These are phyloP conservation scores for Podarcis lilfordi DNA, from an alignment of 2,797 vertebrate genomes.

Conservation along the genomic window DNA sequence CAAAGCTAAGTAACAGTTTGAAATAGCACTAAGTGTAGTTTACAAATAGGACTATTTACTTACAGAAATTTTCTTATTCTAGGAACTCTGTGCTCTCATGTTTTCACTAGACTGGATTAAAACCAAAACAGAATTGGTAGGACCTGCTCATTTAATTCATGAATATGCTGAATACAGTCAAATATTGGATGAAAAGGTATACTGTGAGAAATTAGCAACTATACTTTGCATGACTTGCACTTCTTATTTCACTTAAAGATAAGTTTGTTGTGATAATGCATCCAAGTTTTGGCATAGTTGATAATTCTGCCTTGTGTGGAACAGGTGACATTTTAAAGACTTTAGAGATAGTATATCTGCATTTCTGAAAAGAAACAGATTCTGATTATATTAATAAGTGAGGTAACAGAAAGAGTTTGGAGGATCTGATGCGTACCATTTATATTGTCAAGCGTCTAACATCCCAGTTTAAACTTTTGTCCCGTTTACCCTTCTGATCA, in stretches of 20 bases:
- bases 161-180: conserved; percentile 91
- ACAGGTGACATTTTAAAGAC: neutral
- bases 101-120: conserved; percentile 97
- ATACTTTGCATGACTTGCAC: conserved; percentile 7
- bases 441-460: neutral
- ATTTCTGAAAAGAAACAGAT: neutral
- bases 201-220: conserved; percentile 53
- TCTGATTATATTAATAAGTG: neutral
- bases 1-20: neutral
- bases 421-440: neutral
- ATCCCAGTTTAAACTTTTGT: neutral
- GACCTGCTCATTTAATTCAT: conserved; percentile 93
- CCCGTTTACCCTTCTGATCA: neutral
- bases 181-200: conserved; percentile 93
- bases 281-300: neutral
- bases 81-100: conserved; percentile 92
- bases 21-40: neutral
- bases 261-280: neutral
- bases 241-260: neutral
- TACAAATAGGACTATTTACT: neutral
- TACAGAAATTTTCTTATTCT: conserved; percentile 45
- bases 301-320: neutral
- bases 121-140: conserved; percentile 89
- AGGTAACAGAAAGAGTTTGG: neutral
- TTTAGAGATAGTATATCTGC: neutral